These are phyloP conservation scores for Taphrorychus bicolor DNA, from an alignment of 2,888 invertebrate genomes.

Conservation along the genomic window DNA sequence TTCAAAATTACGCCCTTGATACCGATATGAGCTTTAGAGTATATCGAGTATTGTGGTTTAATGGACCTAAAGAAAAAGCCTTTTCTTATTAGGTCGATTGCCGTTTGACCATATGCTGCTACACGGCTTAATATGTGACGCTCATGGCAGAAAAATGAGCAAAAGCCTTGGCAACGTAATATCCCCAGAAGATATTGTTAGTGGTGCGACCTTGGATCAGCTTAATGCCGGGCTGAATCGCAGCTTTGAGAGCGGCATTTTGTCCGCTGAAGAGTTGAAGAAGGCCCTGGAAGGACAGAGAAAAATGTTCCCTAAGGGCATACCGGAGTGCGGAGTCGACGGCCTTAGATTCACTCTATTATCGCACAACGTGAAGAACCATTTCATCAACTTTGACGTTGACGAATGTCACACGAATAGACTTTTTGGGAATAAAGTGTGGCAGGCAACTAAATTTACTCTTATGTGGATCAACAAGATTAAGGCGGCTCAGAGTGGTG, in stretches of 20 bases:
- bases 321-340: slow-evolving; percentile 96
- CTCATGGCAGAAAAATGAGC: slow-evolving; percentile 99
- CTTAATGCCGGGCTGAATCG: slow-evolving; percentile 49
- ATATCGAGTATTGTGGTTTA: too few relatives aligned
- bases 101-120: slow-evolving; percentile 95
- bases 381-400: slow-evolving; percentile 97
- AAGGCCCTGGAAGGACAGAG: slow-evolving; percentile 60
- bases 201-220: slow-evolving; percentile 63
- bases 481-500: slow-evolving; percentile 41
- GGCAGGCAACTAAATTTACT: slow-evolving; percentile 97
- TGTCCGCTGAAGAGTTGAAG: slow-evolving; percentile 56
- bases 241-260: slow-evolving; percentile 51
- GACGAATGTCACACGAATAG: slow-evolving; percentile 67
- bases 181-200: slow-evolving; percentile 95
- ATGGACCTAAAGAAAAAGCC: not conserved
- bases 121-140: slow-evolving; percentile 97
- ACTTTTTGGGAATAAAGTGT: slow-evolving; percentile 98
- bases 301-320: slow-evolving; percentile 77
- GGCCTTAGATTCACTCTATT: slow-evolving; percentile 81
- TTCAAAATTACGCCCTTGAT: too few relatives aligned
- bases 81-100: slow-evolving; percentile 69
- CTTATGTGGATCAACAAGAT: slow-evolving; percentile 64
- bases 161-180: slow-evolving; percentile 98
- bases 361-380: slow-evolving; percentile 58
- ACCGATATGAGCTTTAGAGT: too few relatives aligned